Evolutionary conservation across 1,140 invertebrate species (phyloP), one percentile per base, ranked within the genome.

Genomic region (Popillia japonica): DNA sequence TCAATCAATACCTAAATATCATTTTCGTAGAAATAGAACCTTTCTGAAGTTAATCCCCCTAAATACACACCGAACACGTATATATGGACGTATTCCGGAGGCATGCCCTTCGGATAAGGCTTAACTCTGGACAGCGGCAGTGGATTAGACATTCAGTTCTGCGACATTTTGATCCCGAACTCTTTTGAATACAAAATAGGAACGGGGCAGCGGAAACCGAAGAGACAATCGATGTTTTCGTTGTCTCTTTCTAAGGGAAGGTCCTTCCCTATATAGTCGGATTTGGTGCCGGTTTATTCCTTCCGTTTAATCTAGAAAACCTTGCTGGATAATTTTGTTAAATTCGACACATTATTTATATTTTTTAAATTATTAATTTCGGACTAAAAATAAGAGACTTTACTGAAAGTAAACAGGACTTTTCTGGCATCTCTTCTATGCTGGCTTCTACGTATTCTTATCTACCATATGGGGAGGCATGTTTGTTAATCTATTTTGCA

Each of bases 111-210:
- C 48, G 48, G 14, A 17, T 55, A 17, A 55, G 48, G 48, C 48
- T 55, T 55, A 55, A 55, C 48, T 55, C 48, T 17, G 48, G 48
- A 55, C 48, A 55, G 48, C 48, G n/a, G 14, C 48, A 55, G 48
- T 55, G 48, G 48, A 55, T 55, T 55, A 55, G 48, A 55, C 48
- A 55, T 55, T 55, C 48, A 55, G 48, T 55, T 55, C 11, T 55
- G 48, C 48, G 48, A 55, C 48, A 55, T 55, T 55, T 55, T 55
- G 48, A 55, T 55, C 48, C 48, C 48, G 48, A 55, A 55, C 48
- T 55, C 48, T 55, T 55, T 55, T 17, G 48, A 17, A 55, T n/a
- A 55, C 48, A 55, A 55, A n/a, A 55, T 55, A 55, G 48, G 14
- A 55, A 55, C 48, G 48, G 14, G 48, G 6, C 48, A 55, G 17